Percentiles rank a stretch among this genome's conserved stretches.
Conservation (phyloP, 2,797 vertebrate species). For the Acanthurus lineatus region DNA sequence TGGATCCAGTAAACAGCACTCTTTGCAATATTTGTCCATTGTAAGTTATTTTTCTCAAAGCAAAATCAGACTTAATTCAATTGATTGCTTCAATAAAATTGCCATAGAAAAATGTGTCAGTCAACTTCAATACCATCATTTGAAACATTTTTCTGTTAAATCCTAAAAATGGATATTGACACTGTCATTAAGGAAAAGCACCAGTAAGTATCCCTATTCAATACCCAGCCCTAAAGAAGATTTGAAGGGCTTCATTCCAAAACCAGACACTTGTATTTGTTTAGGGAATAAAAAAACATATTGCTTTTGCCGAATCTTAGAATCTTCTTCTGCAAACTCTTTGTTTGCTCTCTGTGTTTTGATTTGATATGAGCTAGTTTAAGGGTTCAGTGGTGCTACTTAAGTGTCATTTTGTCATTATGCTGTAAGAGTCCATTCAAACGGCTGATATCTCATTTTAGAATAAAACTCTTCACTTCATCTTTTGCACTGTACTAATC, state of each 20-base stretch:
- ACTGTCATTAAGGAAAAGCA: slow-evolving; percentile 48
- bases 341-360: background rate
- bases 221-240: slow-evolving; percentile 50
- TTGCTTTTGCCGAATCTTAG: slow-evolving; percentile 13
- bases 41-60: background rate
- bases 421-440: background rate
- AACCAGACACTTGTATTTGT: slow-evolving; percentile 3
- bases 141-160: slow-evolving; percentile 19
- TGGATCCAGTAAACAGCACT: slow-evolving; percentile 36
- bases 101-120: background rate
- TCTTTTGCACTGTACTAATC: slow-evolving; percentile 26
- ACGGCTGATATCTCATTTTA: slow-evolving; percentile 22
- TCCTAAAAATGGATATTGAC: slow-evolving; percentile 35
- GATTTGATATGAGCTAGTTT: background rate
- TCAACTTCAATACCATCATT: slow-evolving; percentile 12
- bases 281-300: slow-evolving; percentile 19
- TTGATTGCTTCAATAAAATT: slow-evolving; percentile 20
- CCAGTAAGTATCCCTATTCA: slow-evolving; percentile 22
- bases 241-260: slow-evolving; percentile 52
- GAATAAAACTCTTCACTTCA: slow-evolving; percentile 49
- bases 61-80: background rate
- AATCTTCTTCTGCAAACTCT: background rate
- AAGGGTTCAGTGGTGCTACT: background rate
- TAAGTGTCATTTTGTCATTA: slow-evolving; percentile 4
- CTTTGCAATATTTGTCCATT: slow-evolving; percentile 18